Conservation (phyloP, 2,888 invertebrate species). For the Hipparchia sbordonii region DNA sequence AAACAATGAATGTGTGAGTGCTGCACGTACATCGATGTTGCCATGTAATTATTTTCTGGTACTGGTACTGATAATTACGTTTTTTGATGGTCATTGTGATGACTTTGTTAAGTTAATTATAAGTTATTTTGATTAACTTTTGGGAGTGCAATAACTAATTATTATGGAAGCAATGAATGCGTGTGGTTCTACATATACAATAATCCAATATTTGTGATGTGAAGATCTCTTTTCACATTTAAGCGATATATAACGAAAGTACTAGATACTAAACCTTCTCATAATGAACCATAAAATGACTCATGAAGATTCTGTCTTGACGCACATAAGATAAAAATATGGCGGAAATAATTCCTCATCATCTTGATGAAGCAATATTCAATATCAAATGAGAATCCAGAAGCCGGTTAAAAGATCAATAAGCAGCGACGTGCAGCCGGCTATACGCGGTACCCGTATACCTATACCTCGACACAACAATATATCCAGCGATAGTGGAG, state of each 20-base stretch:
- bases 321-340: neutral
- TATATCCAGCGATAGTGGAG: slow-evolving; percentile 57
- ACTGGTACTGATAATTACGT: too few species aligned
- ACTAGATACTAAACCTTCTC: neutral
- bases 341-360: neutral
- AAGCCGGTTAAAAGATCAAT: slow-evolving; percentile 48
- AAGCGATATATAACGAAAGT: neutral
- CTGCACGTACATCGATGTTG: too few species aligned
- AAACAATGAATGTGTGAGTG: too few species aligned
- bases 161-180: too few species aligned
- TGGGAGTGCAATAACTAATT: neutral
- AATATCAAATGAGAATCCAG: slow-evolving; percentile 38
- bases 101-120: too few species aligned
- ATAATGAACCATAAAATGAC: neutral
- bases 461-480: slow-evolving; percentile 42
- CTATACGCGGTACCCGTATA: neutral
- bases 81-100: too few species aligned
- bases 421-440: slow-evolving; percentile 45
- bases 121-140: neutral
- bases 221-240: neutral
- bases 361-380: slow-evolving; percentile 14
- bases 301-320: neutral
- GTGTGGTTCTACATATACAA: too few species aligned
- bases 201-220: too few species aligned
- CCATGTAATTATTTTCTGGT: too few species aligned